Evolutionary conservation across 2,888 invertebrate genomes (phyloP).

Genomic region (Phymatocera aterrima): DNA sequence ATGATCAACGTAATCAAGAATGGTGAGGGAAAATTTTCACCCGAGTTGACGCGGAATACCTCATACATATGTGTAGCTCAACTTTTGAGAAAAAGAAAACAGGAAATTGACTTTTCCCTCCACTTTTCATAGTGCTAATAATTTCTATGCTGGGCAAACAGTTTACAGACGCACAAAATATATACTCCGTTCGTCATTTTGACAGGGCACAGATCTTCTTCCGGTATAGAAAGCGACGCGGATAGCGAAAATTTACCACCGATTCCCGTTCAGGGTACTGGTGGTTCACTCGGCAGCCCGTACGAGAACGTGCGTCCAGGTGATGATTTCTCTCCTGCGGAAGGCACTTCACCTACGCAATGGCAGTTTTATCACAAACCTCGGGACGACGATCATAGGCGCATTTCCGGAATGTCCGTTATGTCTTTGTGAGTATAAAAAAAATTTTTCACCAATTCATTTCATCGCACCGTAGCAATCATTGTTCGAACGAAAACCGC

Average conservation of each 20-base stretch:
- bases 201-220: slow-evolving; percentile 72
- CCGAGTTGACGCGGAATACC: no score
- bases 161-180: no score
- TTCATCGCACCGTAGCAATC: no score
- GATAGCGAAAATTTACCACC: slow-evolving; percentile 82
- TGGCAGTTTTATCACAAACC: slow-evolving; percentile 77
- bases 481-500: no score
- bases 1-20: no score
- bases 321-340: slow-evolving; percentile 76
- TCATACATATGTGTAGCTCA: no score
- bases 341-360: slow-evolving; percentile 77
- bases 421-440: slow-evolving; percentile 78
- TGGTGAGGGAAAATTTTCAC: no score
- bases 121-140: no score
- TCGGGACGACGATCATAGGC: slow-evolving; percentile 77
- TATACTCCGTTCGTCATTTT: neutral
- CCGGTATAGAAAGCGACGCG: slow-evolving; percentile 76
- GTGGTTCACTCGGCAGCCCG: slow-evolving; percentile 80
- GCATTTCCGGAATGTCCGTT: slow-evolving; percentile 78
- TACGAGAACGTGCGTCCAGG: slow-evolving; percentile 80
- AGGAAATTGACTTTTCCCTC: no score
- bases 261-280: slow-evolving; percentile 79
- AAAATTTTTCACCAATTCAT: no score
- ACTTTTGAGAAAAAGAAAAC: no score
- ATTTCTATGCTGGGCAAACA: no score